phyloP scores from a whole-genome alignment of 2,888 invertebrate species.

The Idaea dimidiata region DNA sequence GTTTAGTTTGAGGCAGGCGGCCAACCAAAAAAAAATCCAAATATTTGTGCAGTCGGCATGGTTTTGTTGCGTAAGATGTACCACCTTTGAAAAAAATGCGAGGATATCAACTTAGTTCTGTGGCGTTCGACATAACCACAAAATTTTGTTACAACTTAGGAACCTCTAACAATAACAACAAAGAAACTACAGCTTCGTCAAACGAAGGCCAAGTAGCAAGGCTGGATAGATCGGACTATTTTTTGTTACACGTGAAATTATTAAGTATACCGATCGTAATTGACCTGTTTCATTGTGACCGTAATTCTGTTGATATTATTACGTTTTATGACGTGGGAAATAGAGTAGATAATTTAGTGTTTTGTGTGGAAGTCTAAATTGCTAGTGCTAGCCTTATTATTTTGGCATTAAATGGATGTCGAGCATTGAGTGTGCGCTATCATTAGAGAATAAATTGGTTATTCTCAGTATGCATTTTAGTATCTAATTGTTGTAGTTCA shows the following conservation, averaged over 20 bases:
- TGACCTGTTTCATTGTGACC: conserved; percentile 38
- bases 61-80: too few species aligned
- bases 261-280: conserved; percentile 34
- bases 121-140: too few species aligned
- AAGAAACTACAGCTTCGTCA: conserved; percentile 48
- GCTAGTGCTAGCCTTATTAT: not conserved
- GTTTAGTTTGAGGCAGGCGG: too few species aligned
- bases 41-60: too few species aligned
- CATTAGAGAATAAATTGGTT: not conserved
- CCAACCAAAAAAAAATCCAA: too few species aligned
- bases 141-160: not conserved
- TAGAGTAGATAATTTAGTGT: not conserved
- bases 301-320: conserved; percentile 20
- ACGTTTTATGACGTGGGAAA: not conserved
- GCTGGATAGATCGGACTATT: conserved; percentile 40
- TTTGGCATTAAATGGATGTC: not conserved
- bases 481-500: not conserved
- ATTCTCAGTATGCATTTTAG: not conserved
- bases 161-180: conserved; percentile 39
- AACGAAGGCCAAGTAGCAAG: conserved; percentile 47
- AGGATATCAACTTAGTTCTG: too few species aligned
- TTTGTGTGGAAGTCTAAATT: not conserved
- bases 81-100: too few species aligned
- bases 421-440: not conserved
- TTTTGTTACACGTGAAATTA: conserved; percentile 50